Conservation (phyloP, 2,888 invertebrate genomes). For the Parnassius smintheus region DNA sequence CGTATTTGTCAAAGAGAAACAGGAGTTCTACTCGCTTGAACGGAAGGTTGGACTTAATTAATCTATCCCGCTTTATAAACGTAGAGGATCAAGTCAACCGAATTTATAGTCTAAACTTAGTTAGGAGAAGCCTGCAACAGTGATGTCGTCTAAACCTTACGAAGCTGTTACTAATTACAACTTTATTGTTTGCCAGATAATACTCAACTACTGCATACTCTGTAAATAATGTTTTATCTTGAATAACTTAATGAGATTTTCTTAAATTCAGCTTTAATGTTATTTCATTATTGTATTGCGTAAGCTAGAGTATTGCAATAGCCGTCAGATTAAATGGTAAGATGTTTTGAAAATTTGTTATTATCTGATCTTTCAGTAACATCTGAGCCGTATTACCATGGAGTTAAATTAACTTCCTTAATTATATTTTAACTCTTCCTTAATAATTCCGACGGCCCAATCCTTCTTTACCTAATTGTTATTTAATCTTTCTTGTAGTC, state of each 20-base stretch:
- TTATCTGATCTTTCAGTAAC: too few species aligned
- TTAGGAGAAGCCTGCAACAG: slow-evolving; percentile 31
- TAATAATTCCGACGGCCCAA: slow-evolving; percentile 14
- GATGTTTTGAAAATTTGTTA: background rate
- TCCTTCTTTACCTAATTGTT: slow-evolving; percentile 8
- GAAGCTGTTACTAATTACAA: slow-evolving; percentile 43
- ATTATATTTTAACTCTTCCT: slow-evolving; percentile 9
- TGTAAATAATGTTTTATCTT: slow-evolving; percentile 21
- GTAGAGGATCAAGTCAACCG: slow-evolving; percentile 28
- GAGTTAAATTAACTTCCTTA: slow-evolving; percentile 17
- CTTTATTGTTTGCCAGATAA: slow-evolving; percentile 44
- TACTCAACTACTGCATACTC: slow-evolving; percentile 30
- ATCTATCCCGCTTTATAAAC: slow-evolving; percentile 27
- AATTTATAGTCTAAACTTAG: slow-evolving; percentile 36
- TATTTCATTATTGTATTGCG: slow-evolving; percentile 9
- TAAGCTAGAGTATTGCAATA: background rate
- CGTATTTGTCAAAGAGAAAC: background rate
- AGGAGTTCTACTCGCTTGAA: slow-evolving; percentile 13
- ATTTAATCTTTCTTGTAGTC: slow-evolving; percentile 4
- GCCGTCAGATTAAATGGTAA: background rate
- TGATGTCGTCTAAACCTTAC: slow-evolving; percentile 35
- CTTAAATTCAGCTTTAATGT: slow-evolving; percentile 17
- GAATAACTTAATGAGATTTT: slow-evolving; percentile 22
- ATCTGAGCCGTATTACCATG: slow-evolving; percentile 1
- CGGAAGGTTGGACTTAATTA: slow-evolving; percentile 18